phyloP scores from a whole-genome alignment of 2,888 invertebrate species.

The Coecobrya sp. region DNA sequence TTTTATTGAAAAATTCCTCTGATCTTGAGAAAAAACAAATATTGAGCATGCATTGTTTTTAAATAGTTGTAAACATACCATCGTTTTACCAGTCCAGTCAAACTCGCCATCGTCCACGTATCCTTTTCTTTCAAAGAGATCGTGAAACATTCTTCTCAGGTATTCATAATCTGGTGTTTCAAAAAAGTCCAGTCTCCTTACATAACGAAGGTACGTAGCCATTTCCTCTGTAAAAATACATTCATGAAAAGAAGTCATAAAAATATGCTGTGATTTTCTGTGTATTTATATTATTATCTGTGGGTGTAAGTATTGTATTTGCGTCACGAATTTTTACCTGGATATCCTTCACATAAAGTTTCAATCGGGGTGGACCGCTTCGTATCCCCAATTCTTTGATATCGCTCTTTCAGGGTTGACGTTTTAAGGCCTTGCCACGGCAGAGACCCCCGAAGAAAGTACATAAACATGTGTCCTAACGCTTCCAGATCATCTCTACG shows the following conservation, averaged over 20 bases:
- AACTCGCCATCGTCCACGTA: constrained; percentile 96
- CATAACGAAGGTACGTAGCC: constrained; percentile 99
- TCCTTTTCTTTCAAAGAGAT: constrained; percentile 91
- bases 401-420: constrained; percentile 99
- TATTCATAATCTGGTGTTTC: constrained; percentile 99
- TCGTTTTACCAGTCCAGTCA: constrained; percentile 97
- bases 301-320: too few relatives aligned
- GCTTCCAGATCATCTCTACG: constrained; percentile 99
- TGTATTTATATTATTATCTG: too few relatives aligned
- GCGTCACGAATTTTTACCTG: constrained; percentile 88
- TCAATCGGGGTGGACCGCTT: constrained; percentile 99
- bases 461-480: constrained; percentile 99
- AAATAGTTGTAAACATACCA: constrained; percentile 88
- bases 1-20: neutral
- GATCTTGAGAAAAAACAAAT: neutral
- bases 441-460: constrained; percentile 99
- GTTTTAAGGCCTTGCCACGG: constrained; percentile 98
- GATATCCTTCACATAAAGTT: constrained; percentile 92
- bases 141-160: constrained; percentile 97
- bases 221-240: constrained; percentile 97
- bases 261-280: too few relatives aligned
- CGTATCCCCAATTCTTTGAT: constrained; percentile 99
- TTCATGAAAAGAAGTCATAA: constrained; percentile 15
- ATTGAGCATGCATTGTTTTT: neutral
- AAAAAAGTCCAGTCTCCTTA: constrained; percentile 98